A percentile compares a stretch with the other conserved stretches of the same genome.
phyloP scores from a whole-genome alignment of 2,113 vertebrate genomes.

The Ophthalmotilapia sp. region DNA sequence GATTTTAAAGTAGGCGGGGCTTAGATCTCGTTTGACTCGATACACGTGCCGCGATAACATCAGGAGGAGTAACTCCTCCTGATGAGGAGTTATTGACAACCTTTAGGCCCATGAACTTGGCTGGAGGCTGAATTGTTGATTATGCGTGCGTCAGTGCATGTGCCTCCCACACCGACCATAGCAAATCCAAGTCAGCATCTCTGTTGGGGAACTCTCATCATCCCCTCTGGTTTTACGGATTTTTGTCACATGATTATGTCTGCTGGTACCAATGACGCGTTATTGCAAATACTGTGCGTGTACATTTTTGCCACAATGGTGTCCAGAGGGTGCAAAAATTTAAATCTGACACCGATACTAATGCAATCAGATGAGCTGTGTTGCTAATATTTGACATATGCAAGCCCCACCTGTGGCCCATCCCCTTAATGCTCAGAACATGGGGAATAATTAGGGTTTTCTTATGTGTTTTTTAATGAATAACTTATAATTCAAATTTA shows the following conservation, averaged over 20 bases:
- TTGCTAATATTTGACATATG: background rate
- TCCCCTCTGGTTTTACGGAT: background rate
- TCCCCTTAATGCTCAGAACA: fast-evolving
- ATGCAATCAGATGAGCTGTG: background rate
- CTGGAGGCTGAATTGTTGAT: background rate
- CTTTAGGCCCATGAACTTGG: background rate
- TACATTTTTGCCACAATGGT: fast-evolving
- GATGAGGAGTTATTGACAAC: background rate
- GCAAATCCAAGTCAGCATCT: background rate
- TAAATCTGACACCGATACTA: fast-evolving
- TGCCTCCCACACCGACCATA: background rate
- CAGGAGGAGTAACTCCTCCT: background rate
- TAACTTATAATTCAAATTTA: background rate
- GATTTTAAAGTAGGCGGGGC: background rate
- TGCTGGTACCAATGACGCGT: background rate
- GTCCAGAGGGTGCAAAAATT: background rate
- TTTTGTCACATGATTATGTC: background rate
- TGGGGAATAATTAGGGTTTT: fast-evolving
- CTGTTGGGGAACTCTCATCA: background rate
- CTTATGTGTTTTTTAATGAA: background rate
- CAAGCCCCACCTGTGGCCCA: background rate
- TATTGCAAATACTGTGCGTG: background rate
- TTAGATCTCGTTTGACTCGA: background rate
- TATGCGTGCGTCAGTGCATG: background rate
- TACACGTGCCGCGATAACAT: background rate